phyloP scores from a whole-genome alignment of 2,888 invertebrate species.

The Abrostola triplasia region DNA sequence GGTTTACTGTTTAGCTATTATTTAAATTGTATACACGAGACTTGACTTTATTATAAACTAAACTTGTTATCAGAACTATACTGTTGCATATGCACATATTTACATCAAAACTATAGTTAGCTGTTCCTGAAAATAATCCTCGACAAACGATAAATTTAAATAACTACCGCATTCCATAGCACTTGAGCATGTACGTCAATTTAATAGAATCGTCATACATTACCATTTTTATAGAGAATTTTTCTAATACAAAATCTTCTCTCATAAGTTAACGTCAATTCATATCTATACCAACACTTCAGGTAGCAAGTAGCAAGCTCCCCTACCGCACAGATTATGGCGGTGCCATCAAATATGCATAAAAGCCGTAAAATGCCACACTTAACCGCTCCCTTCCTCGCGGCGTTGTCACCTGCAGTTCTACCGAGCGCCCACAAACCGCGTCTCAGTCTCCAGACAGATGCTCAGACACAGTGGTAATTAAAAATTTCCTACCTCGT shows the following conservation, averaged over 20 bases:
- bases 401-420: slow-evolving; percentile 77
- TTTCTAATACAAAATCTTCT: slow-evolving; percentile 43
- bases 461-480: slow-evolving; percentile 83
- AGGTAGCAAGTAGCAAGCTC: slow-evolving; percentile 52
- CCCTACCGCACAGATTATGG: slow-evolving; percentile 85
- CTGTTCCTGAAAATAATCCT: no score
- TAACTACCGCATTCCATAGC: not conserved
- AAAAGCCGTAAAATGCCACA: slow-evolving; percentile 88
- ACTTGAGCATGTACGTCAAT: not conserved
- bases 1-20: no score
- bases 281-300: slow-evolving; percentile 69
- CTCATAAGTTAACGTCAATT: slow-evolving; percentile 64
- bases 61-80: no score
- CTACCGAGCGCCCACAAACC: slow-evolving; percentile 43
- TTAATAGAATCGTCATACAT: not conserved
- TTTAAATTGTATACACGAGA: no score
- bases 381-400: slow-evolving; percentile 80
- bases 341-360: slow-evolving; percentile 88
- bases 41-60: no score
- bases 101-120: no score
- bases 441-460: slow-evolving; percentile 73
- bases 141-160: not conserved
- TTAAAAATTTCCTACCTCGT: slow-evolving; percentile 84
- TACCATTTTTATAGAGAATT: slow-evolving; percentile 20
- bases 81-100: no score